These are phyloP conservation scores for Anguilla anguilla DNA, from an alignment of 2,797 vertebrate species.

Conservation along the genomic window DNA sequence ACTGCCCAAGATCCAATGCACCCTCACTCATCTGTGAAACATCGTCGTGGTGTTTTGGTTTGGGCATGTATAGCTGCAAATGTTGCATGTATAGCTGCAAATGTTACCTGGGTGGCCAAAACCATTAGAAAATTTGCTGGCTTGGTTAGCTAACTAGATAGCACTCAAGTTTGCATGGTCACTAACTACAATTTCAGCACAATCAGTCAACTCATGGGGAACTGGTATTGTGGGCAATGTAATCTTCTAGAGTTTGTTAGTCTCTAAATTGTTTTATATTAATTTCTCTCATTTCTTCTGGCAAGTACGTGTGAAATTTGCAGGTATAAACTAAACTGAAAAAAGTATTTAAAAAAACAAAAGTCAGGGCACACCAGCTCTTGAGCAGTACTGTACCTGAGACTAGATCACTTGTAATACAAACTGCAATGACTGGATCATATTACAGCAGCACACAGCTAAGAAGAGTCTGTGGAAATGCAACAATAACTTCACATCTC, in stretches of 20 bases:
- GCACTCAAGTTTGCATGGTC: no score
- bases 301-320: not conserved
- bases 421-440: not conserved
- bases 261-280: not conserved
- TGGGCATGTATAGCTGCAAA: no score
- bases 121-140: no score
- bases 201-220: no score
- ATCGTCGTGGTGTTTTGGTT: no score
- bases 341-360: not conserved
- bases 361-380: not conserved
- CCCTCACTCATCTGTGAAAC: no score
- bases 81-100: no score
- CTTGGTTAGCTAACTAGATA: no score
- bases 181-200: no score
- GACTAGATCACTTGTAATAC: not conserved
- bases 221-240: not conserved
- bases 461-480: not conserved
- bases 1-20: no score
- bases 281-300: not conserved
- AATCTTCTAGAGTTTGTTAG: not conserved
- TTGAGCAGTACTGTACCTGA: not conserved
- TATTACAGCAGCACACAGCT: not conserved
- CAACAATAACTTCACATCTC: constrained; percentile 2
- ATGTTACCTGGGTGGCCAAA: no score
- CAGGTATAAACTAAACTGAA: not conserved